Percentiles rank a stretch among this genome's conserved stretches.
Conservation (phyloP, 2,113 vertebrate species). For the Galeopterus variegatus region DNA sequence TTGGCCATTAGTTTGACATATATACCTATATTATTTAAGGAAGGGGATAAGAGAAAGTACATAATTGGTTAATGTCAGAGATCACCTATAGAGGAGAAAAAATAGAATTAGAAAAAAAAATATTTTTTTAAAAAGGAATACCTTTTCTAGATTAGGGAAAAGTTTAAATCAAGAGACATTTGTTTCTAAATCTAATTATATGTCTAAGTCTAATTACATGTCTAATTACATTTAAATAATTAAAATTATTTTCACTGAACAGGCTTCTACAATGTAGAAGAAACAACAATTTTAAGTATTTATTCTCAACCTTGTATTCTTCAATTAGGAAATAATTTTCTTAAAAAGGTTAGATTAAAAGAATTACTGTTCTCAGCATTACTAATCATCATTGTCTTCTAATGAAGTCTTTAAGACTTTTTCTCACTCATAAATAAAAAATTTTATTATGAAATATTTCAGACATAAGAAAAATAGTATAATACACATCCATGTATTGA, state of each 20-base stretch:
- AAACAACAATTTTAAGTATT: slow-evolving; percentile 45
- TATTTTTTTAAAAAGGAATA: neutral
- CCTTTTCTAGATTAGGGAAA: slow-evolving; percentile 7
- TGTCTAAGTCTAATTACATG: neutral
- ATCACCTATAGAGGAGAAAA: neutral
- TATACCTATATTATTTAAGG: neutral
- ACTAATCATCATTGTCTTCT: neutral
- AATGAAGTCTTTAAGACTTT: slow-evolving; percentile 16
- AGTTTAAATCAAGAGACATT: slow-evolving; percentile 18
- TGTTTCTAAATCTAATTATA: neutral
- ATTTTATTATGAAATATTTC: slow-evolving; percentile 3
- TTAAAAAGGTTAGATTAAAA: neutral
- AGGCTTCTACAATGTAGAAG: neutral
- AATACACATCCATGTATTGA: neutral
- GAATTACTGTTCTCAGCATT: slow-evolving; percentile 12
- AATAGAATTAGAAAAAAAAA: neutral
- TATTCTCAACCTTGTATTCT: neutral
- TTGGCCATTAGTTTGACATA: neutral
- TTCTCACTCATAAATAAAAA: neutral
- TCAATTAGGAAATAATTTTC: slow-evolving; percentile 42
- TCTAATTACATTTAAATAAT: neutral
- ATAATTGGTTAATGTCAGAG: neutral
- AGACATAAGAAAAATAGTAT: neutral
- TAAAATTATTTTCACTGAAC: neutral
- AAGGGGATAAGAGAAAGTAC: neutral